Percentiles rank a stretch among this genome's conserved stretches.
Conservation (phyloP, 2,113 vertebrate genomes). For the Gnathonemus longibarbis region DNA sequence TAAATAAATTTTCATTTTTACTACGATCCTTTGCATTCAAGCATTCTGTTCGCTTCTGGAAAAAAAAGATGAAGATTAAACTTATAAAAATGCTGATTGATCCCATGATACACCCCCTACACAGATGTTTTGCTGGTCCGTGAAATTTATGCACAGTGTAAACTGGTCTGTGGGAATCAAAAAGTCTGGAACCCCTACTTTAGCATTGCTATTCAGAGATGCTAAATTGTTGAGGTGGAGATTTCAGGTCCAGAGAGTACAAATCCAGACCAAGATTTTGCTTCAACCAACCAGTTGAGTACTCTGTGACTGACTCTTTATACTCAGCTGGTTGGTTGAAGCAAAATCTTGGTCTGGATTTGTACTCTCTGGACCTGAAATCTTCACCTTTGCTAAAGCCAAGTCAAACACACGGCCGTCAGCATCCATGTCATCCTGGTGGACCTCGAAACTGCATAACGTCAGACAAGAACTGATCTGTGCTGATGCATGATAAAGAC, state of each 20-base stretch:
- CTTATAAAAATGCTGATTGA: not conserved
- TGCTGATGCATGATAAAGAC: not conserved
- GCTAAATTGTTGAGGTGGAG: no score
- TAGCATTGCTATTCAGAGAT: not conserved
- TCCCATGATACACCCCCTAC: not conserved
- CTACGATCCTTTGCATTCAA: not conserved
- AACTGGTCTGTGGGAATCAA: not conserved
- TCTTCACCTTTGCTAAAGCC: not conserved
- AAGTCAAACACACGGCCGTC: not conserved
- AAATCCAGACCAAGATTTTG: no score
- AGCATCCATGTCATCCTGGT: not conserved
- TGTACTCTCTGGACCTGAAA: no score
- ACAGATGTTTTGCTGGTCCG: not conserved
- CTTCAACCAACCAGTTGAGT: no score
- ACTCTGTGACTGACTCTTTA: no score
- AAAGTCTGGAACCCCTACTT: not conserved
- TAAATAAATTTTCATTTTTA: not conserved
- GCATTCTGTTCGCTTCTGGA: not conserved
- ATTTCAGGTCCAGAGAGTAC: no score
- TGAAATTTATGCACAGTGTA: not conserved
- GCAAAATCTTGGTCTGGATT: no score
- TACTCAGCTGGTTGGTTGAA: no score
- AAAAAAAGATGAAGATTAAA: not conserved
- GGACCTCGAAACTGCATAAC: not conserved
- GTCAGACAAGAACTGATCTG: not conserved